Conservation (phyloP, 2,888 invertebrate species). For the Laothoe populi region DNA sequence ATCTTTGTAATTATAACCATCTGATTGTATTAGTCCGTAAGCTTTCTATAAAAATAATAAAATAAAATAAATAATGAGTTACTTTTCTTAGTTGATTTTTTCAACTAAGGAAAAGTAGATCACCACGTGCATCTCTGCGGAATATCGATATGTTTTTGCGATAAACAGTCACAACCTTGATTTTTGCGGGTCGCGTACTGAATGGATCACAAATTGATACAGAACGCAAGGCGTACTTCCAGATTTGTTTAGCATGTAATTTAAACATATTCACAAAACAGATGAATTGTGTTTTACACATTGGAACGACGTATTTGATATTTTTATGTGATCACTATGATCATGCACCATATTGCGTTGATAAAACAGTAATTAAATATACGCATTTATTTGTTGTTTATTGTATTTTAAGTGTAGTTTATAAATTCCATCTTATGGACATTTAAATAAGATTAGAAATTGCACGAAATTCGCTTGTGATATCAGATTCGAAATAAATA, state of each 20-base stretch:
- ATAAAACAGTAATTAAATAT: neutral
- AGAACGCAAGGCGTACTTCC: constrained; percentile 65
- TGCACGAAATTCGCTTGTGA: too few species aligned
- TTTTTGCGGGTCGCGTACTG: constrained; percentile 60
- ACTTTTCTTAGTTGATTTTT: too few species aligned
- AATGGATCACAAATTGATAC: constrained; percentile 76
- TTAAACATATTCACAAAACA: constrained; percentile 64
- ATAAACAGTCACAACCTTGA: constrained; percentile 44
- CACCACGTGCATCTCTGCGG: neutral
- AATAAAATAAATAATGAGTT: too few species aligned
- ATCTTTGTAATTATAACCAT: too few species aligned
- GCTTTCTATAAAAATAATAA: too few species aligned
- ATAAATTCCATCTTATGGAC: too few species aligned
- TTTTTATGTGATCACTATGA: constrained; percentile 8
- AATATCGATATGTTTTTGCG: constrained; percentile 36
- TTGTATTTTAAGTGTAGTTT: neutral
- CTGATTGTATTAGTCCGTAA: too few species aligned
- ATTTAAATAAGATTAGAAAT: too few species aligned
- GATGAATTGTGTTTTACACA: constrained; percentile 28
- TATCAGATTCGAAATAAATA: too few species aligned
- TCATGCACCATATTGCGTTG: neutral
- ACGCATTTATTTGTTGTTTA: neutral
- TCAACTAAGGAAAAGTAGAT: too few species aligned
- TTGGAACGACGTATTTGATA: constrained; percentile 10
- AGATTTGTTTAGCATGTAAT: constrained; percentile 72